Percentiles rank a stretch among this genome's conserved stretches.
phyloP scores from a whole-genome alignment of 2,888 invertebrate species.

The Cistogaster globosa region DNA sequence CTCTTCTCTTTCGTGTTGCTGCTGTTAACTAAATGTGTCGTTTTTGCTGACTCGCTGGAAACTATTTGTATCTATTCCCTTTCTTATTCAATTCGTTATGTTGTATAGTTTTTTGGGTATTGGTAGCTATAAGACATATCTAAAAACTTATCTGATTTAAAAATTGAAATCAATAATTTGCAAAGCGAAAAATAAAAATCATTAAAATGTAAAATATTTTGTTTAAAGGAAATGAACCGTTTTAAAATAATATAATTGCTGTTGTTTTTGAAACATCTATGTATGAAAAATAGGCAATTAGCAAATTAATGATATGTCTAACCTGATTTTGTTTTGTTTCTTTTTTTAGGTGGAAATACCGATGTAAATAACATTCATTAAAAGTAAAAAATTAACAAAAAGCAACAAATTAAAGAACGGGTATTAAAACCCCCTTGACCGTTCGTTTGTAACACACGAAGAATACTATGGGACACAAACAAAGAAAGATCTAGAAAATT shows the following conservation, averaged over 20 bases:
- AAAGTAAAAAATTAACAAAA: no score
- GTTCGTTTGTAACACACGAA: no score
- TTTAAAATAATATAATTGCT: conserved; percentile 42
- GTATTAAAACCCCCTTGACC: no score
- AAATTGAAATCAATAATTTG: conserved; percentile 56
- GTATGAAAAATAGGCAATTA: conserved; percentile 24
- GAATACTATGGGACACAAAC: no score
- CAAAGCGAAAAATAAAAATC: conserved; percentile 45
- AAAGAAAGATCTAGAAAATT: no score
- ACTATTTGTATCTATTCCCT: conserved; percentile 7
- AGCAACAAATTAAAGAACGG: no score
- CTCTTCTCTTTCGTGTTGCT: conserved; percentile 24
- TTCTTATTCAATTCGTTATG: neutral
- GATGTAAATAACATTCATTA: no score
- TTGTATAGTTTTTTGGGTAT: conserved; percentile 14
- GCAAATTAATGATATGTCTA: conserved; percentile 39
- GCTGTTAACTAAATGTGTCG: conserved; percentile 32
- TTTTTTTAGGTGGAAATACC: neutral
- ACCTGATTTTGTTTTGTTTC: neutral
- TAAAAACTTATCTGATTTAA: conserved; percentile 55
- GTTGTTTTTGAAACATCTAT: neutral
- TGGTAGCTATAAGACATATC: conserved; percentile 11
- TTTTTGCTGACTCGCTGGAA: conserved; percentile 18
- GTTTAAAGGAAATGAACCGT: no score
- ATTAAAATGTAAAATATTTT: conserved; percentile 62